Evolutionary conservation across 2,797 vertebrate genomes (phyloP), one percentile per base, ranked within the genome.

Genomic region (Platyrinchus mystaceus): DNA sequence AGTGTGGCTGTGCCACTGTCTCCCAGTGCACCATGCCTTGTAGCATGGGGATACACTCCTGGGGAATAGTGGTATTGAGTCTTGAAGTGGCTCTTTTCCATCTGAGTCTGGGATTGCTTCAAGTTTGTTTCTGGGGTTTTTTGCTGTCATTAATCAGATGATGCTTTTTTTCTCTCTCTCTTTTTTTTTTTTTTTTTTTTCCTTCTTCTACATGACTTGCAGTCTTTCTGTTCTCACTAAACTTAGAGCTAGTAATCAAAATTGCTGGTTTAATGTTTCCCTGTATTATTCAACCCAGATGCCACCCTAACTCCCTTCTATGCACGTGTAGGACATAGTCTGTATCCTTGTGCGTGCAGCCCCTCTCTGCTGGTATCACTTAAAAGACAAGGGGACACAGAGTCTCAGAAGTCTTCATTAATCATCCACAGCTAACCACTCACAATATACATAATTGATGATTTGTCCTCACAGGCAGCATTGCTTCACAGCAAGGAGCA

Each of bases 1-100:
- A 23, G 41, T 2, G 7, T 0, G 2, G 7, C 19, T 24, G 5
- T 36, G 23, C n/a, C 17, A 3, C 23, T n/a, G 26, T 24, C 50
- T 30, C 1, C 1, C 2, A 0, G 12, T 8, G 5, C 37, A n/a
- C 32, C 19, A 9, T 3, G 21, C 12, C 1, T 1, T 14, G 13
- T 14, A 37, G 46, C 15, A 15, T n/a, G 36, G 30, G 39, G 43
- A 21, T 13, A 43, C 1, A 1, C 27, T 49, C 2, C 34, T 58
- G 22, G 17, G n/a, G 16, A 64, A 19, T 6, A 12, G 32, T 26
- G 19, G 27, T 28, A 21, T 7, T 34, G 32, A 37, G 22, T 56
- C 26, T 17, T n/a, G 41, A 69, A 46, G 23, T 14, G 30, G 3
- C 10, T 34, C 12, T 70, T 59, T 59, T 71, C 39, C 27, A 21